Conservation (phyloP, 2,797 vertebrate genomes). For the Myotis daubentonii region DNA sequence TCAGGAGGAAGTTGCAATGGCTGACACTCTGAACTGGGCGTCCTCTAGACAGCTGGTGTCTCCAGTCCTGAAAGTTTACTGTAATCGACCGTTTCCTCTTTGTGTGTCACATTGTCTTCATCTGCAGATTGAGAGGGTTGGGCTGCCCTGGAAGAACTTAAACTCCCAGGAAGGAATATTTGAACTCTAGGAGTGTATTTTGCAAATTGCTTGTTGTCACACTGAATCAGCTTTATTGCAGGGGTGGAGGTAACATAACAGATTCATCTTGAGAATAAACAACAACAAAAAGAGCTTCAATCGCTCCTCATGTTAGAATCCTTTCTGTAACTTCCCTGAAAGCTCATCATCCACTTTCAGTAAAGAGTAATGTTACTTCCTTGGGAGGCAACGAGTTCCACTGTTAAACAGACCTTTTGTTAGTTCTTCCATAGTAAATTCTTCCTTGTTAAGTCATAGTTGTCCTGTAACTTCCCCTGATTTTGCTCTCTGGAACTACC, state of each 20-base stretch:
- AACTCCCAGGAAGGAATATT: conserved; percentile 7
- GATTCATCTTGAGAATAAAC: conserved; percentile 16
- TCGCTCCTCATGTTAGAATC: not conserved
- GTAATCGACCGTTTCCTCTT: conserved; percentile 19
- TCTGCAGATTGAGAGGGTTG: not conserved
- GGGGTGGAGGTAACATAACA: not conserved
- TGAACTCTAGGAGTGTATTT: not conserved
- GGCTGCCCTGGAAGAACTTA: not conserved
- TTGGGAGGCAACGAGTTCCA: conserved; percentile 20
- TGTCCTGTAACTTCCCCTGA: conserved; percentile 42
- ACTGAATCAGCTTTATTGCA: conserved; percentile 6
- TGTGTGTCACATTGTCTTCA: not conserved
- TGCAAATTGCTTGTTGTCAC: conserved; percentile 8
- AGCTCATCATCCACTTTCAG: conserved; percentile 5
- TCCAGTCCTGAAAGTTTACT: not conserved
- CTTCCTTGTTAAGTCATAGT: conserved; percentile 50
- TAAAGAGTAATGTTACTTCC: conserved; percentile 27
- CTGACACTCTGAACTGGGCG: not conserved
- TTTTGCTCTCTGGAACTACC: conserved; percentile 14
- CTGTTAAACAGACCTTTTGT: conserved; percentile 47
- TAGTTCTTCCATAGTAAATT: conserved; percentile 39
- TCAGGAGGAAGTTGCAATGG: conserved; percentile 12
- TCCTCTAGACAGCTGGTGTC: not conserved
- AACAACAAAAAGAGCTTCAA: not conserved
- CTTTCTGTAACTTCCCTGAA: conserved; percentile 27